A percentile compares a stretch with the other conserved stretches of the same genome.
These are phyloP conservation scores for Pediacus dermestoides DNA, from an alignment of 2,888 invertebrate species.

Conservation along the genomic window DNA sequence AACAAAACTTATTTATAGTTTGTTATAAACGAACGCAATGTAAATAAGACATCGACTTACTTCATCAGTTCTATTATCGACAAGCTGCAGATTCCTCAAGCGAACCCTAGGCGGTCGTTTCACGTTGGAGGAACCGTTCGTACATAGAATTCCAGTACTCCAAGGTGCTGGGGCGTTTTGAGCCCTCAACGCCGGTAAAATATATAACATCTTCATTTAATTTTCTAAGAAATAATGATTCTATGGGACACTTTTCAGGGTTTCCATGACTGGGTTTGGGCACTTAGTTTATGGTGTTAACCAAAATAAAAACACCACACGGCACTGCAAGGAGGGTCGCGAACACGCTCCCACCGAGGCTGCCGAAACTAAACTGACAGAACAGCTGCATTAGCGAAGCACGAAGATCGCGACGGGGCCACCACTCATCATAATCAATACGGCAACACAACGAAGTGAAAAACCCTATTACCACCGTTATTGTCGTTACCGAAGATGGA, in stretches of 20 bases:
- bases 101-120: constrained; percentile 30
- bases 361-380: constrained; percentile 26
- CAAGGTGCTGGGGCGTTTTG: constrained; percentile 52
- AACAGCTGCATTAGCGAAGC: constrained; percentile 10
- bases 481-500: constrained; percentile 29
- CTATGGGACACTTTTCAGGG: too few species aligned
- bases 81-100: constrained; percentile 29
- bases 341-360: constrained; percentile 17
- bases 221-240: too few species aligned
- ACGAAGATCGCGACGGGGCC: neutral
- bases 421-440: constrained; percentile 11
- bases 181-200: constrained; percentile 52
- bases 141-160: constrained; percentile 48
- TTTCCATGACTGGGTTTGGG: neutral
- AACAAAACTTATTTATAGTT: neutral
- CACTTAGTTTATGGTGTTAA: constrained; percentile 3
- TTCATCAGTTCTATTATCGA: constrained; percentile 23
- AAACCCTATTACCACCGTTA: constrained; percentile 31
- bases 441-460: constrained; percentile 34
- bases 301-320: constrained; percentile 4
- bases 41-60: too few species aligned
- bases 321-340: constrained; percentile 8
- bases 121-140: constrained; percentile 26
- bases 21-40: neutral
- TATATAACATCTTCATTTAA: constrained; percentile 48